phyloP scores from a whole-genome alignment of 2,888 invertebrate species.

The Strigamia transsilvanica region DNA sequence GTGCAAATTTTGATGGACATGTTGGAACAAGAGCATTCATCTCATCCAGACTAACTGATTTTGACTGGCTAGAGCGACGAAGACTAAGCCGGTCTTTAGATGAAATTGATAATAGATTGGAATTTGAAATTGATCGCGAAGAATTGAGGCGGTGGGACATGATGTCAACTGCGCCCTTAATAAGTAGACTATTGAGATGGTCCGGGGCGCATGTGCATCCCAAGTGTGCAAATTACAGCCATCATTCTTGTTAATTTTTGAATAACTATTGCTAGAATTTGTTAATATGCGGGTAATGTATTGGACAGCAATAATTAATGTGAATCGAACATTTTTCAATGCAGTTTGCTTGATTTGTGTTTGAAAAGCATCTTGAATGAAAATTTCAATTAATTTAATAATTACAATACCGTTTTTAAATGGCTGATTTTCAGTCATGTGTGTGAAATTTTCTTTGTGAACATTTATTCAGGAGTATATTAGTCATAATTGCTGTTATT shows the following conservation, averaged over 20 bases:
- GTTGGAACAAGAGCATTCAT: neutral
- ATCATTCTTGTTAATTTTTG: constrained; percentile 11
- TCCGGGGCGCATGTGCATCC: constrained; percentile 21
- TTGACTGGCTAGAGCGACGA: constrained; percentile 5
- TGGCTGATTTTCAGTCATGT: no score
- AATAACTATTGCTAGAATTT: no score
- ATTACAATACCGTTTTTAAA: no score
- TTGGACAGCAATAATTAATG: no score
- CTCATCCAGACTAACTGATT: neutral
- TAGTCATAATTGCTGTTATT: no score
- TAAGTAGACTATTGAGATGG: constrained; percentile 5
- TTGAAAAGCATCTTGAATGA: neutral
- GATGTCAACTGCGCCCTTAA: constrained; percentile 78
- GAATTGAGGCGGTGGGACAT: constrained; percentile 88
- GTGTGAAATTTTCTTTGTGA: no score
- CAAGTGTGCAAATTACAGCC: neutral
- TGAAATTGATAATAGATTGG: constrained; percentile 45
- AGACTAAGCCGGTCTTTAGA: constrained; percentile 52
- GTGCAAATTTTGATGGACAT: neutral
- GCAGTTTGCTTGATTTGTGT: neutral
- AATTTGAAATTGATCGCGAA: constrained; percentile 77
- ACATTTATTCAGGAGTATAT: no score
- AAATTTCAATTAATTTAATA: no score
- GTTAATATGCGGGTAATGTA: no score
- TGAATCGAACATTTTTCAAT: neutral